Evolutionary conservation across 2,888 invertebrate genomes (phyloP).

Genomic region (Mesorhabditis spiculigera): DNA sequence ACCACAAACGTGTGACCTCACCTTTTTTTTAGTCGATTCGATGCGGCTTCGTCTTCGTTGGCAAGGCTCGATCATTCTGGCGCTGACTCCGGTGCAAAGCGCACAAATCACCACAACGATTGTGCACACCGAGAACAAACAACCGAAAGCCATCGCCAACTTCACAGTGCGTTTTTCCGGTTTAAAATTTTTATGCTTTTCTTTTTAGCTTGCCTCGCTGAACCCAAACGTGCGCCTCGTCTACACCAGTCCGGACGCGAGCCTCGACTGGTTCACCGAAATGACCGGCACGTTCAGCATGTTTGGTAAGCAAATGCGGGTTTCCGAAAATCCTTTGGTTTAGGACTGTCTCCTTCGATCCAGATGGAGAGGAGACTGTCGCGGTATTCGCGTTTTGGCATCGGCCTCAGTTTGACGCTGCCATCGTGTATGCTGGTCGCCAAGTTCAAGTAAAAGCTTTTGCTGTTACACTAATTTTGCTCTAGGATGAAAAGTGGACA

Average conservation of each 20-base stretch:
- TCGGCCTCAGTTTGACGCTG: slow-evolving; percentile 40
- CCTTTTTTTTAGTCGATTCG: slow-evolving; percentile 37
- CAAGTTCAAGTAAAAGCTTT: slow-evolving; percentile 39
- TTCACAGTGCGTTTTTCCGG: slow-evolving; percentile 35
- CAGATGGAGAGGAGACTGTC: slow-evolving; percentile 46
- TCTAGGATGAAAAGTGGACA: slow-evolving; percentile 46
- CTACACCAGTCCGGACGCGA: slow-evolving; percentile 39
- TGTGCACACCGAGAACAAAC: slow-evolving; percentile 51
- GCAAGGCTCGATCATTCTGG: slow-evolving; percentile 48
- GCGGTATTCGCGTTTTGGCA: slow-evolving; percentile 43
- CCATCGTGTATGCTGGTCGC: slow-evolving; percentile 45
- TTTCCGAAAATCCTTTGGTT: slow-evolving; percentile 17
- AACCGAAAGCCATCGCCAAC: slow-evolving; percentile 48
- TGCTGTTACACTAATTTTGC: background rate
- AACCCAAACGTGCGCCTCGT: slow-evolving; percentile 42
- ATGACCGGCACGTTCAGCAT: slow-evolving; percentile 26
- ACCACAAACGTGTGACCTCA: too few species aligned
- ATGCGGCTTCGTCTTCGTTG: slow-evolving; percentile 41
- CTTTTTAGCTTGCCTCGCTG: slow-evolving; percentile 41
- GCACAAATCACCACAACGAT: slow-evolving; percentile 46
- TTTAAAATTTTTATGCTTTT: background rate
- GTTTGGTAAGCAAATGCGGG: slow-evolving; percentile 21
- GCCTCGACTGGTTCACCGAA: slow-evolving; percentile 40
- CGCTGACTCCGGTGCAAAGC: slow-evolving; percentile 26
- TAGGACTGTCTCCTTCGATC: slow-evolving; percentile 43